These are phyloP conservation scores for Venturia canescens DNA, from an alignment of 1,140 invertebrate genomes.

Conservation along the genomic window DNA sequence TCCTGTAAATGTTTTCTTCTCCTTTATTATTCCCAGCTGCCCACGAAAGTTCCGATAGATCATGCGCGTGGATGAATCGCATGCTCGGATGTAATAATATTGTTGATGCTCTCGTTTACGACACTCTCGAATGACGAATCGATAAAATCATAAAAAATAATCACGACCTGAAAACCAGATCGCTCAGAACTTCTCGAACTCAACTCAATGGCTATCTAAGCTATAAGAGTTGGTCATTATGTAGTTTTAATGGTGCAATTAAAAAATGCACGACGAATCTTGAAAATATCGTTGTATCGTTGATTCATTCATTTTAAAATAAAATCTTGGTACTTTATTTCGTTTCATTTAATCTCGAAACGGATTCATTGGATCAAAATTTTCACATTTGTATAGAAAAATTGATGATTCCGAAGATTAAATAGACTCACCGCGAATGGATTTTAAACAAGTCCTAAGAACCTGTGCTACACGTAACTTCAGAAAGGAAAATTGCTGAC, in stretches of 20 bases:
- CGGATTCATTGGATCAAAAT: too few species aligned
- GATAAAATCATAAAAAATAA: neutral
- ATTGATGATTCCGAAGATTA: too few species aligned
- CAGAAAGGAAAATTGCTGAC: too few species aligned
- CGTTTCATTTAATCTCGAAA: too few species aligned
- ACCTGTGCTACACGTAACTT: too few species aligned
- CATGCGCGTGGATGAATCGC: neutral
- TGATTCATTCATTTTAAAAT: too few species aligned
- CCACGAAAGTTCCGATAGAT: neutral
- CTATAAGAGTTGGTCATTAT: neutral
- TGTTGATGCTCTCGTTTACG: neutral
- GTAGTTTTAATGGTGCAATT: neutral
- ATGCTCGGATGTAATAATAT: slow-evolving; percentile 8
- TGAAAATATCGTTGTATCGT: too few species aligned
- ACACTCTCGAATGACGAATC: slow-evolving; percentile 3
- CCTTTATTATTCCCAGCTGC: neutral
- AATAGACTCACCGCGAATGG: too few species aligned
- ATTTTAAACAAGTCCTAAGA: too few species aligned
- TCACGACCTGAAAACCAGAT: neutral
- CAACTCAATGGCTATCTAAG: neutral
- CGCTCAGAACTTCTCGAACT: neutral
- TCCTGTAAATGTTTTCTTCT: neutral
- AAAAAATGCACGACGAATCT: neutral
- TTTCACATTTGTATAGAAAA: too few species aligned
- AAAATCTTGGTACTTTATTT: too few species aligned